Evolutionary conservation across 2,113 vertebrate genomes (phyloP), one percentile per base, ranked within the genome.

Genomic region (Hippoglossus stenolepis): DNA sequence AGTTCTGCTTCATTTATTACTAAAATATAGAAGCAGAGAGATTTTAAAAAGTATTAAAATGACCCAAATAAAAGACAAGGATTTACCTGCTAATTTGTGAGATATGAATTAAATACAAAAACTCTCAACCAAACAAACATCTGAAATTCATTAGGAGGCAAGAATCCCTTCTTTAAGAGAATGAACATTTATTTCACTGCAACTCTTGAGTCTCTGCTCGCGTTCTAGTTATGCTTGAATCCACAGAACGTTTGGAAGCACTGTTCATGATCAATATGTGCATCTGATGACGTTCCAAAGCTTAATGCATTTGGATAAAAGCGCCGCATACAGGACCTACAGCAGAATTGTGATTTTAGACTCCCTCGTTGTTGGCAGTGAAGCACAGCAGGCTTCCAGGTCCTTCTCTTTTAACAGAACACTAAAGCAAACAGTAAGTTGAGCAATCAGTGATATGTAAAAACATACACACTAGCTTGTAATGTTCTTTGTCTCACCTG

Each of bases 391-490:
- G 9, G 17, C 23, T 67, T 78, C 67, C 9, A 65, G 51, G 59
- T 62, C n/a, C 20, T 24, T 59, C 58, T 77, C 26, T 61, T 65
- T 57, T 12, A 51, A 75, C 68, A 65, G 43, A 21, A 64, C 21
- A 62, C 40, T 68, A 31, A 77, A 78, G 71, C 60, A 77, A 7
- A 31, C 31, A 31, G 31, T 31, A 31, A 1, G 24, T 54, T 54
- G 20, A 21, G 10, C 54, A 56, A 79, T 59, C 12, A 2, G 0
- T 56, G 21, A 45, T 60, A 51, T 74, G 53, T 45, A 75, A 75
- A 79, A 79, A 86, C 65, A 70, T 15, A 71, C 57, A 65, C 65
- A 70, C 59, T 66, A 61, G n/a, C 12, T 45, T 62, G 73, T 63
- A 81, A 73, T 31, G 45, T 43, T 77, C 56, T 70, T 73, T 66